Evolutionary conservation across 2,113 vertebrate species (phyloP).

Genomic region (Notarius quadriscutis): DNA sequence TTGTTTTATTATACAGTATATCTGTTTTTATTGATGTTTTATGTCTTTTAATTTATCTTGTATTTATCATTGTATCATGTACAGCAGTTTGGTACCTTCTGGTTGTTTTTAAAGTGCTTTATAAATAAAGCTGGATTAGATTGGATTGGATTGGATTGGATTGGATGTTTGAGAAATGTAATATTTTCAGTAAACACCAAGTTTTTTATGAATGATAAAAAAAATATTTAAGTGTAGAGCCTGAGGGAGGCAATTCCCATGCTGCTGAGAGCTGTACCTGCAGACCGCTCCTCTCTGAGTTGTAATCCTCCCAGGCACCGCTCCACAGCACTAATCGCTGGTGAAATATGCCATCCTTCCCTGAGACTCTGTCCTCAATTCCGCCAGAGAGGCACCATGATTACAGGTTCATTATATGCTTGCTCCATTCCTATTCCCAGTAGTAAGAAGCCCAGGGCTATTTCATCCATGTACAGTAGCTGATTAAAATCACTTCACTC

Average conservation of each 20-base stretch:
- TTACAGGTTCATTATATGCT: constrained; percentile 44
- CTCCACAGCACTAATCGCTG: constrained; percentile 39
- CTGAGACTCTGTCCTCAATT: constrained; percentile 33
- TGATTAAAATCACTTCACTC: constrained; percentile 34
- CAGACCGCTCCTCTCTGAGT: background rate
- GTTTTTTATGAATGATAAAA: background rate
- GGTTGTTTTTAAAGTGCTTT: too few relatives aligned
- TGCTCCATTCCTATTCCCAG: constrained; percentile 25
- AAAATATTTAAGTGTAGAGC: background rate
- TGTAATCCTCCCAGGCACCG: constrained; percentile 37
- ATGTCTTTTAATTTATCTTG: too few relatives aligned
- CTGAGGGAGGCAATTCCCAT: constrained; percentile 1
- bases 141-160: too few relatives aligned
- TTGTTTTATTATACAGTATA: too few relatives aligned
- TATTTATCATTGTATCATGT: too few relatives aligned
- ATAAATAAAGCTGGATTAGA: too few relatives aligned
- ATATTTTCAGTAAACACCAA: background rate
- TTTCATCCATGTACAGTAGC: constrained; percentile 20
- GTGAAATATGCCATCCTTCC: constrained; percentile 45
- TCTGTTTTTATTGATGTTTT: too few relatives aligned
- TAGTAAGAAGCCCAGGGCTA: constrained; percentile 16
- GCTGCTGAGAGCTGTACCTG: constrained; percentile 10
- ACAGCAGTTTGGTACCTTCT: too few relatives aligned
- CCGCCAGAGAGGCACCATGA: constrained; percentile 21
- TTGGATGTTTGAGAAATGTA: background rate